A percentile compares a stretch with the other conserved stretches of the same genome.
phyloP scores from a whole-genome alignment of 1,140 invertebrate species.

The Oncopodura yosiiana region DNA sequence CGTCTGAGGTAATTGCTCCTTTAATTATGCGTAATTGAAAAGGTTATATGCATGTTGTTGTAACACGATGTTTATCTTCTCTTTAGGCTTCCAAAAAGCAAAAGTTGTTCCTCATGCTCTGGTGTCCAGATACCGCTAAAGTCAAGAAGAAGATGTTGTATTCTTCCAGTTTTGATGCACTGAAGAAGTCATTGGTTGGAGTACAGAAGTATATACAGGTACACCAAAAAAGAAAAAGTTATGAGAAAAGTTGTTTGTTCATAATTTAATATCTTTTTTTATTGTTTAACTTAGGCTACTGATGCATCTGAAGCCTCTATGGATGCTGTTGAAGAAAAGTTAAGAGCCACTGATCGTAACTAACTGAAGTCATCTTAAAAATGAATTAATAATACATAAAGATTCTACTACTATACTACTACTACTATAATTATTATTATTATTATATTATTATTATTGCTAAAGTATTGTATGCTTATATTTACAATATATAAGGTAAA shows the following conservation, averaged over 20 bases:
- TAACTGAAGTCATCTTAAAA: constrained; percentile 42
- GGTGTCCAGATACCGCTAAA: constrained; percentile 93
- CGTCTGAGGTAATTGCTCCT: constrained; percentile 55
- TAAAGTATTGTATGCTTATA: constrained; percentile 14
- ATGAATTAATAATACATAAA: too few relatives aligned
- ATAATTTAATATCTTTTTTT: constrained; percentile 15
- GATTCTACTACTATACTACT: constrained; percentile 1
- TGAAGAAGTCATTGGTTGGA: constrained; percentile 89
- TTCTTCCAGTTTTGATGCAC: constrained; percentile 89
- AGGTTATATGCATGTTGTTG: background rate
- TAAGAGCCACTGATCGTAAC: constrained; percentile 83
- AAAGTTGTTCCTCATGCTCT: constrained; percentile 90
- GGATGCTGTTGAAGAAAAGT: constrained; percentile 82
- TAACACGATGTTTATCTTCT: too few relatives aligned
- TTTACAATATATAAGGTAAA: too few relatives aligned
- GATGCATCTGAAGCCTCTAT: constrained; percentile 82
- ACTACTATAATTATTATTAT: constrained; percentile 12
- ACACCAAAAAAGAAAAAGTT: constrained; percentile 16
- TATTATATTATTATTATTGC: constrained; percentile 8
- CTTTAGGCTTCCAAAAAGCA: constrained; percentile 77
- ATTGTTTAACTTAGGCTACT: constrained; percentile 53
- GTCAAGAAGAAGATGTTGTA: constrained; percentile 99
- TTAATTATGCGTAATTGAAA: background rate
- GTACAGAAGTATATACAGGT: constrained; percentile 93
- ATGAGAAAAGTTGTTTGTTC: background rate